Evolutionary conservation across 2,113 vertebrate genomes (phyloP).

Genomic region (Epinephelus cyanopodus): DNA sequence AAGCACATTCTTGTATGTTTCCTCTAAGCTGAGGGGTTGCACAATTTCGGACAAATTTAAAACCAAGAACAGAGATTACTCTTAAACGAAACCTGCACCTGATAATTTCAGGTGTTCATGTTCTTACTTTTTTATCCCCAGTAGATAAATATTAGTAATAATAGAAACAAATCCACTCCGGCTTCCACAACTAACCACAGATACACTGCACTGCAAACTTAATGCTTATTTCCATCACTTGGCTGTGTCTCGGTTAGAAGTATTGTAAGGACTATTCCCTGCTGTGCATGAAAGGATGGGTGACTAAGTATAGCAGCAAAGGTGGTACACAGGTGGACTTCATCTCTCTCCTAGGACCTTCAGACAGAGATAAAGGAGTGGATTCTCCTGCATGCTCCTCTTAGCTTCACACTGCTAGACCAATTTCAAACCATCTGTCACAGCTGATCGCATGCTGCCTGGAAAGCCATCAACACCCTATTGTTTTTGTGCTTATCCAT

Average conservation of each 20-base stretch:
- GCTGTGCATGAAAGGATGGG: constrained; percentile 27
- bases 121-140: background rate
- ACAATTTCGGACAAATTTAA: constrained; percentile 5
- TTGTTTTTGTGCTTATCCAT: constrained; percentile 49
- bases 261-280: constrained; percentile 27
- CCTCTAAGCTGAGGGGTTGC: background rate
- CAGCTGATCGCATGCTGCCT: constrained; percentile 38
- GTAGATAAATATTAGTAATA: background rate
- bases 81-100: background rate
- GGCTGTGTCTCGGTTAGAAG: constrained; percentile 13
- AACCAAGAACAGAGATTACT: background rate
- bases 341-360: constrained; percentile 38
- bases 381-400: constrained; percentile 26
- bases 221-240: constrained; percentile 15
- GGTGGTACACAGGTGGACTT: constrained; percentile 45
- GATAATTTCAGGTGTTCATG: background rate
- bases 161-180: background rate
- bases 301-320: constrained; percentile 51
- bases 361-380: constrained; percentile 55
- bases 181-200: constrained; percentile 7
- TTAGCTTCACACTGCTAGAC: constrained; percentile 39
- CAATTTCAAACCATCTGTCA: constrained; percentile 58
- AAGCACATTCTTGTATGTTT: constrained; percentile 54
- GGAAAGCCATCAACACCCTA: constrained; percentile 45
- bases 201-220: constrained; percentile 1